Evolutionary conservation across 2,113 vertebrate genomes (phyloP).

Genomic region (Ciconia boyciana): DNA sequence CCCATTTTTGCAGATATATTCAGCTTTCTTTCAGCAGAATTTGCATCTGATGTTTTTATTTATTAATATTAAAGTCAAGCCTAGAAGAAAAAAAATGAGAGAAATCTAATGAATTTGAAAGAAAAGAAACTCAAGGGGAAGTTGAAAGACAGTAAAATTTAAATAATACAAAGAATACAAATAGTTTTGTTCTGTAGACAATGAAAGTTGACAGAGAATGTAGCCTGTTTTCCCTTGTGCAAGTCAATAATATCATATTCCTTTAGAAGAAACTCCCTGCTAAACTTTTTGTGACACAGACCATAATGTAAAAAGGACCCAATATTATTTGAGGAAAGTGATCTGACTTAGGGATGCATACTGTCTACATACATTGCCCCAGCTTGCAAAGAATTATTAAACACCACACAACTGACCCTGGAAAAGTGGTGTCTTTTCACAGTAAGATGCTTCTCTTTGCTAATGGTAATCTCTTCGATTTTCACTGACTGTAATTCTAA

Average conservation of each 20-base stretch:
- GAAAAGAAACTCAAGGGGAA: background rate
- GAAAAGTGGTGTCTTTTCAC: background rate
- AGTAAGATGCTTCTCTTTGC: background rate
- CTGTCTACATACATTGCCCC: background rate
- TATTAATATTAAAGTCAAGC: background rate
- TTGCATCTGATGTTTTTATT: background rate
- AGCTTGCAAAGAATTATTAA: background rate
- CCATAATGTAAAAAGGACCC: background rate
- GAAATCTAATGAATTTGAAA: background rate
- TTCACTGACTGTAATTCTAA: background rate
- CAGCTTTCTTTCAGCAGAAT: background rate
- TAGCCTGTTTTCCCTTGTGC: background rate
- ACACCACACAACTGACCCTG: fast-evolving
- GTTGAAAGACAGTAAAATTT: background rate
- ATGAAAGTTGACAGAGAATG: background rate
- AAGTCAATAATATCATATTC: background rate
- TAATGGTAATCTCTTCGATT: background rate
- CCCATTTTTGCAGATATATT: background rate
- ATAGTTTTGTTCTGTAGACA: background rate
- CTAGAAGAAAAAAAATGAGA: background rate
- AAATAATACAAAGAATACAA: background rate
- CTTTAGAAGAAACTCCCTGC: background rate
- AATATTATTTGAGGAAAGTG: background rate
- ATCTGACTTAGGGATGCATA: background rate
- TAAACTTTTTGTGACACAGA: background rate